phyloP scores from a whole-genome alignment of 2,113 vertebrate species.

The Hemicordylus capensis region DNA sequence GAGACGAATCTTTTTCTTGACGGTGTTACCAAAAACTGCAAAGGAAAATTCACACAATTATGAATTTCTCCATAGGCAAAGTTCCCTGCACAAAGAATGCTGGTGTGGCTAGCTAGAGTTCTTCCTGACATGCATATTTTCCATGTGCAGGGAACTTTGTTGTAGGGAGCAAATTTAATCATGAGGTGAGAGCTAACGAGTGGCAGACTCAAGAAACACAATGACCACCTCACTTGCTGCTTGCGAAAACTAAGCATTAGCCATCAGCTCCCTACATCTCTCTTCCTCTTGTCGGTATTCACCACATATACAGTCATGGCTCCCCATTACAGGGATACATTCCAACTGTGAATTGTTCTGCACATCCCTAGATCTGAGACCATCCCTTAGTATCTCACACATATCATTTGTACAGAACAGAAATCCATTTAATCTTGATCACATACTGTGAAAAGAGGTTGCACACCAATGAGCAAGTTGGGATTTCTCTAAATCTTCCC shows the following conservation, averaged over 20 bases:
- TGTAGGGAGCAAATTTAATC: not conserved
- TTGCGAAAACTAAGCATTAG: not conserved
- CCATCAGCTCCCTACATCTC: not conserved
- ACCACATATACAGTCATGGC: not conserved
- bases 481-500: constrained; percentile 2
- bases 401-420: constrained; percentile 47
- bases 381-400: too few relatives aligned
- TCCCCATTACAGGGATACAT: too few relatives aligned
- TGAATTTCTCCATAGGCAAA: not conserved
- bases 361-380: too few relatives aligned
- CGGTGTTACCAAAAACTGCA: too few relatives aligned
- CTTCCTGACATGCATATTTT: not conserved
- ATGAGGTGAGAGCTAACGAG: too few relatives aligned
- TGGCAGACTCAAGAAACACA: too few relatives aligned
- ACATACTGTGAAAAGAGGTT: constrained; percentile 56
- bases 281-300: too few relatives aligned
- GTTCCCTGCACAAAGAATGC: not conserved
- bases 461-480: constrained; percentile 35
- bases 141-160: not conserved
- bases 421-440: constrained; percentile 64
- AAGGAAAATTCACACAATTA: not conserved
- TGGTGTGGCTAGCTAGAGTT: not conserved
- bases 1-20: too few relatives aligned
- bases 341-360: not conserved
- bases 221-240: too few relatives aligned